Evolutionary conservation across 1,140 invertebrate genomes (phyloP), one percentile per base, ranked within the genome.

Genomic region (Trichomalopsis sarcophagae): DNA sequence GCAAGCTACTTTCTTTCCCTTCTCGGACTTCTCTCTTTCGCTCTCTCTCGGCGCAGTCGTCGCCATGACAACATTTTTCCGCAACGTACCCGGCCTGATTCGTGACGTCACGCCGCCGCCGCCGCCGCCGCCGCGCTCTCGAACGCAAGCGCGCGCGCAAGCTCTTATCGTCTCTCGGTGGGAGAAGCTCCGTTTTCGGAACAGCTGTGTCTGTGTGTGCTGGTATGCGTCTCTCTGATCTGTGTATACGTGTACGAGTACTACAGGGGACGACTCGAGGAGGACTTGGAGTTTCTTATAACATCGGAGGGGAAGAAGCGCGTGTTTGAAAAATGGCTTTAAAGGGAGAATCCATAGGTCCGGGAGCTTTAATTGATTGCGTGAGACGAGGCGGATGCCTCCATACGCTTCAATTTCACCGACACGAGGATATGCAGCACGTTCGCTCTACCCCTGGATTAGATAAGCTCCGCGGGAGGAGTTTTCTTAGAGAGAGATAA

Each of bases 31-130:
- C 13, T 71, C 33, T 36, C 33, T 36, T 4, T 36, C n/a, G 2
- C 55, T 14, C 55, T 14, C 55, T 14, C 73, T 89, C 89, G 86
- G 88, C 86, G 77, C 86, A 87, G 87, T 88, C 87, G 90, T 91
- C 88, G 88, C 87, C 89, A 91, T 90, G 90, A 87, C 90, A 88
- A 91, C 90, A 89, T 91, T 91, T 91, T 91, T 90, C 90, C 90
- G 90, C 90, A 91, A 91, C 88, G 89, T 91, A 88, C 89, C 88
- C 90, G 89, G 89, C 89, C 90, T 90, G 88, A 88, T 90, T 91
- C 85, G 87, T 91, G 89, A 91, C 90, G 90, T 91, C 90, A 91
- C 88, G 21, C 17, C 66, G n/a, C 23, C 47, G 44, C 17, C 88
- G 21, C 17, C 66, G n/a, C 23, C 47, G 44, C 17, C 79, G 36